Base-by-base conservation (phyloP, 1,140 invertebrate species). In the Psix sp. region DNA sequence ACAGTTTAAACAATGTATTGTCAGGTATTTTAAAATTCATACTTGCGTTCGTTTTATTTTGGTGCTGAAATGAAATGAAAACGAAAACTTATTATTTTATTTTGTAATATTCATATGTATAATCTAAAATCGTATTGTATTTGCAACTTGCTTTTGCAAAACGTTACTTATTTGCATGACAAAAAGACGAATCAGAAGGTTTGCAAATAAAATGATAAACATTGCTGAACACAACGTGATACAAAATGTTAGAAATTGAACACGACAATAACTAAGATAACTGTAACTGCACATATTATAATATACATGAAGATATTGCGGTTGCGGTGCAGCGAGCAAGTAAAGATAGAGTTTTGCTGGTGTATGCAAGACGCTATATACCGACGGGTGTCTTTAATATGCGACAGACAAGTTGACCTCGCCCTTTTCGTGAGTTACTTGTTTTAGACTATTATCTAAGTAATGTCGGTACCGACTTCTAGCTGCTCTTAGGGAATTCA, bases 401-500 rank as follows among this genome's bases (percentile, higher is more conserved):
- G 80, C 83, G 78, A 83, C 76, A 65, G 74, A 78, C 76, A 76
- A 77, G 73, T 68, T 84, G 81, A 84, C 81, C 79, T 81, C 81
- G 81, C 76, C 79, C 81, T 82, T 80, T 79, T 76, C 71, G 72
- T 75, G 74, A 72, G 63, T 78, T 81, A 76, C 80, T 83, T 80
- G 80, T 80, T 81, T 75, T 49, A 81, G 76, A 80, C 77, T 83
- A 84, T 84, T 82, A 84, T 80, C 76, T 73, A 36, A 66, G 72
- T 77, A 71, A 81, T 71, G 65, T 79, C 65, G 59, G 46, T 74
- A 78, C 77, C 65, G 70, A 80, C 77, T 77, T 72, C 73, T 74
- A 51, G 74, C 60, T 75, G 79, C 80, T 80, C 65, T 67, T 59
- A 70, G 75, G 66, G 83, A 84, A 84, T 84, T 84, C 79, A 83